Evolutionary conservation across 2,888 invertebrate species (phyloP), one percentile per base, ranked within the genome.

Genomic region (Linnaemya vulpina): DNA sequence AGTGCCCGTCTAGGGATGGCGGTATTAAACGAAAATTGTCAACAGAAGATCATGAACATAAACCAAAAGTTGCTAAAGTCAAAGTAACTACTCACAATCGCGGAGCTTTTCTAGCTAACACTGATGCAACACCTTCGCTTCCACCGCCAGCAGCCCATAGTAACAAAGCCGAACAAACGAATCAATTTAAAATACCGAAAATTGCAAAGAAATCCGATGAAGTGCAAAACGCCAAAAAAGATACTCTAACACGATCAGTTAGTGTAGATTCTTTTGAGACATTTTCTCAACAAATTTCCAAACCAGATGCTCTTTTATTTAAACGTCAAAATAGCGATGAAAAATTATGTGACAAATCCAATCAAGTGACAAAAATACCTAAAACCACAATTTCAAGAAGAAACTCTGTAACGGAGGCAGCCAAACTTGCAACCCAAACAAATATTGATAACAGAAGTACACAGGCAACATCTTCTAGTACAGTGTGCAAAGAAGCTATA

Each of bases 71-170:
- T 8, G 88, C 90, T 0, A 90, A 89, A 67, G 93, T 93, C 0
- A 95, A 94, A 90, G 87, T 94, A 9, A 94, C 94, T 0, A 87
- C 91, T 25, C 92, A 92, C 40, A 94, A 94, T 87, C 93, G 95
- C 40, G 94, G 94, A 0, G 94, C 94, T 51, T 94, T 94, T 88
- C 91, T 95, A 62, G 68, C 63, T 11, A 43, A 65, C 20, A 73
- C 67, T 67, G 77, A 87, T 68, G 87, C 89, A 81, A 89, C 90
- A 1, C 91, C 91, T 87, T 90, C 91, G 76, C 90, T 88, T 35
- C 90, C 91, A 20, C 20, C 17, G 15, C 38, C 68, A 67, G 25
- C 35, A 58, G 10, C 38, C 1, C 10, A 55, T 43, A 8, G 35
- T n/a, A n/a, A 4, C 20, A 68, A 67, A 70, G 20, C 53, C 7